Evolutionary conservation across 2,797 vertebrate species (phyloP).

Genomic region (Tympanoctomys barrerae): DNA sequence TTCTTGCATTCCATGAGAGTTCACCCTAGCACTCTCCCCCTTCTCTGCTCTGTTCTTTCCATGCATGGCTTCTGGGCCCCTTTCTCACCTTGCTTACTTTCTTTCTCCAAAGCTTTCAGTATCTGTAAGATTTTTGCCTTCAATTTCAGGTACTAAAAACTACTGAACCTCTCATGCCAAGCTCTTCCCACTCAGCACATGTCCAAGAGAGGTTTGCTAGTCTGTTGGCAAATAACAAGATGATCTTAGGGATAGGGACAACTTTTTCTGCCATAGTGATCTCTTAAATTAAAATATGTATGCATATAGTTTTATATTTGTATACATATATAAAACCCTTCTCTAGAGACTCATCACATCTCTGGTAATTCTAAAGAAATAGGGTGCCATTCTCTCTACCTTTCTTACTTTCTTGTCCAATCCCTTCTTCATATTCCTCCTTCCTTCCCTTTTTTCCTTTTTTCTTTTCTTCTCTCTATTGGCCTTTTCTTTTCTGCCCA

Average conservation of each 20-base stretch:
- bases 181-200: background rate
- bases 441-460: background rate
- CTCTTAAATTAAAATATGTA: background rate
- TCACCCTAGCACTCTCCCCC: accelerated
- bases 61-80: accelerated
- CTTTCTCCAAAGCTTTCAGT: background rate
- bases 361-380: background rate
- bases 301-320: background rate
- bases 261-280: background rate
- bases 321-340: accelerated
- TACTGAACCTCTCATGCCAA: background rate
- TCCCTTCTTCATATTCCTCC: too few relatives aligned
- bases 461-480: background rate
- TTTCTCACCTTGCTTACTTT: accelerated
- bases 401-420: background rate
- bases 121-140: background rate
- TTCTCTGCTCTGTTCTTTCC: background rate
- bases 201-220: background rate
- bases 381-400: background rate
- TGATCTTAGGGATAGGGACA: background rate
- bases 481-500: background rate
- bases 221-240: background rate
- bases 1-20: background rate
- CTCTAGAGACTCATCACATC: background rate
- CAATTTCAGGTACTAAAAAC: background rate